A percentile compares a stretch with the other conserved stretches of the same genome.
phyloP scores from a whole-genome alignment of 2,888 invertebrate species.

The Buathra laborator region DNA sequence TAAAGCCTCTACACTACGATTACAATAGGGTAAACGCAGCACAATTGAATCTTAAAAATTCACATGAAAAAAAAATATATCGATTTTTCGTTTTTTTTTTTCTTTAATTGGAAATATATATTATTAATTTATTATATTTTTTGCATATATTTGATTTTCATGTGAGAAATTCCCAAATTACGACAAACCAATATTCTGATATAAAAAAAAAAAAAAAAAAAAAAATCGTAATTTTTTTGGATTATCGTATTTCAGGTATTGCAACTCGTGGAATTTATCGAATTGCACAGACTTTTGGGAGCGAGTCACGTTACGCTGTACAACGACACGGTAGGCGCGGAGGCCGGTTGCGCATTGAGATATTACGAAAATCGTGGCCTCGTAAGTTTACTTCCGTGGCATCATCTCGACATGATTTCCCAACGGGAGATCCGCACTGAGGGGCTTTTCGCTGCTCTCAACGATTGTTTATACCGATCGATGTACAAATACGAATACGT shows the following conservation, averaged over 20 bases:
- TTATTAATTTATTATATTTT: not conserved
- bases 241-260: slow-evolving; percentile 86
- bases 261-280: slow-evolving; percentile 95
- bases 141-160: not conserved
- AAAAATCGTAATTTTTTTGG: not conserved
- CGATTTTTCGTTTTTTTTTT: too few species aligned
- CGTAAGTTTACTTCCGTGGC: slow-evolving; percentile 93
- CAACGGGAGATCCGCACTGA: slow-evolving; percentile 97
- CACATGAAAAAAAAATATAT: not conserved
- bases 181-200: not conserved
- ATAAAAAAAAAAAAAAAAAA: not conserved
- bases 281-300: slow-evolving; percentile 93
- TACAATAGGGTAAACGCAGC: slow-evolving; percentile 89
- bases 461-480: slow-evolving; percentile 96
- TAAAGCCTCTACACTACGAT: slow-evolving; percentile 96
- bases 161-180: not conserved
- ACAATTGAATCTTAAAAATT: not conserved
- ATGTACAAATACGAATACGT: slow-evolving; percentile 94
- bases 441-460: slow-evolving; percentile 96
- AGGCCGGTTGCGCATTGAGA: slow-evolving; percentile 91
- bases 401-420: slow-evolving; percentile 92
- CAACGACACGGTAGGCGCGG: slow-evolving; percentile 94
- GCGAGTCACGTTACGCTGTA: slow-evolving; percentile 96
- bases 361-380: slow-evolving; percentile 89
- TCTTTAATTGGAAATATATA: not conserved